Conservation (phyloP, 2,113 vertebrate genomes). For the Sitta europaea region DNA sequence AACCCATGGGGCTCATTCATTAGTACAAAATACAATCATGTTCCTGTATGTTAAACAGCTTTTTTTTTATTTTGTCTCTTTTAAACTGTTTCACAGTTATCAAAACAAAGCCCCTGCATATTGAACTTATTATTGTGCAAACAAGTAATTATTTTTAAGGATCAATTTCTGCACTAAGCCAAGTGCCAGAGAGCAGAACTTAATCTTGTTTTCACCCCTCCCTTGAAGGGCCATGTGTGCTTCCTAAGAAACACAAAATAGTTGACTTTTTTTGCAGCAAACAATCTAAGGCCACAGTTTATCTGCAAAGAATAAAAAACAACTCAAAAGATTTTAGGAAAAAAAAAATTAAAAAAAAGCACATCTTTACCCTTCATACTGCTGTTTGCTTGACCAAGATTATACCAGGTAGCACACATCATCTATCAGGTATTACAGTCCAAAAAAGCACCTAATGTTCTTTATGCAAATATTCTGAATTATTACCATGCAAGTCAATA, state of each 20-base stretch:
- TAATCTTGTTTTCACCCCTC: slow-evolving; percentile 15
- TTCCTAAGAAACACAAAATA: slow-evolving; percentile 24
- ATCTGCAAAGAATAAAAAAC: slow-evolving; percentile 46
- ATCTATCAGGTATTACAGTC: slow-evolving; percentile 4
- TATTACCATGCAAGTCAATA: slow-evolving; percentile 49
- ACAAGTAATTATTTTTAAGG: slow-evolving; percentile 59
- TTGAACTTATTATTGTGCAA: slow-evolving; percentile 69
- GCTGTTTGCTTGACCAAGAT: neutral
- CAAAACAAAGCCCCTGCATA: slow-evolving; percentile 68
- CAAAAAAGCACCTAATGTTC: slow-evolving; percentile 13
- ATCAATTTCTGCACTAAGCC: slow-evolving; percentile 56
- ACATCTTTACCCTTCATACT: slow-evolving; percentile 52
- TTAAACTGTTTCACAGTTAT: slow-evolving; percentile 70
- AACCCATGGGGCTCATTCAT: slow-evolving; percentile 77
- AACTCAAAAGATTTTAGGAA: neutral
- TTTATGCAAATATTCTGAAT: neutral
- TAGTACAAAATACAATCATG: slow-evolving; percentile 78
- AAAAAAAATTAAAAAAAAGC: neutral
- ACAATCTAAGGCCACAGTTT: slow-evolving; percentile 76
- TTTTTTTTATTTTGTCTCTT: slow-evolving; percentile 58
- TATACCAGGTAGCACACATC: neutral
- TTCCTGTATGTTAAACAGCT: slow-evolving; percentile 62
- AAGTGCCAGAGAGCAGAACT: slow-evolving; percentile 43
- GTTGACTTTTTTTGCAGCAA: slow-evolving; percentile 56
- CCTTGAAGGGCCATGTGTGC: slow-evolving; percentile 13